Evolutionary conservation across 2,113 vertebrate genomes (phyloP).

Genomic region (Saguinus midas): DNA sequence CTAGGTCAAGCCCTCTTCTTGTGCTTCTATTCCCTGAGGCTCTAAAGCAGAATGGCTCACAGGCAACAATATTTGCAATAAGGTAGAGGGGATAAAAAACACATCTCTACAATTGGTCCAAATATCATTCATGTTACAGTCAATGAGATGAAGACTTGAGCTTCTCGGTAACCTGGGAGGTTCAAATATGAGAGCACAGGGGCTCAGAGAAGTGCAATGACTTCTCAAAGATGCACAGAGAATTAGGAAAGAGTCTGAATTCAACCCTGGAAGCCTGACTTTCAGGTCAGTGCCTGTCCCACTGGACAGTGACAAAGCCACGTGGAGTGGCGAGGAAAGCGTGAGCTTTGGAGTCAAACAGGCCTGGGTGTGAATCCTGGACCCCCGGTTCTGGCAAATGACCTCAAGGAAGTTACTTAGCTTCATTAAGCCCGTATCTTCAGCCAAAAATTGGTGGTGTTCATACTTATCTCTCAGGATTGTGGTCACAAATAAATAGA

Average conservation of each 20-base stretch:
- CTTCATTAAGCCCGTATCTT: not conserved
- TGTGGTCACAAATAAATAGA: not conserved
- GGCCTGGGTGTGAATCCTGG: not conserved
- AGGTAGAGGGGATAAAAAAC: not conserved
- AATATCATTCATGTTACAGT: not conserved
- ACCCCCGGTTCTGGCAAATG: not conserved
- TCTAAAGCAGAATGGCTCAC: not conserved
- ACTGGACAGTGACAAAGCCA: not conserved
- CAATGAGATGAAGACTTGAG: not conserved
- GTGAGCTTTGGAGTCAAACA: not conserved
- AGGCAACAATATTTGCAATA: not conserved
- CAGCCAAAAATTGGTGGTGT: not conserved
- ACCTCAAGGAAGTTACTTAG: not conserved
- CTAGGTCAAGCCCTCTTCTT: not conserved
- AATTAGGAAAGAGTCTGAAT: not conserved
- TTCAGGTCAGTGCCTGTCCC: not conserved
- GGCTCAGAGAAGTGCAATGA: not conserved
- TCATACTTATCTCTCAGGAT: not conserved
- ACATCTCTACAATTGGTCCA: not conserved
- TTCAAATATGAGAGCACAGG: not conserved
- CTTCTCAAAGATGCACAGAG: not conserved
- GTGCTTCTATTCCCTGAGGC: not conserved
- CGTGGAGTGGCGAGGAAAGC: rapidly evolving
- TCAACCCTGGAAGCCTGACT: not conserved
- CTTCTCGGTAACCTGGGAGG: not conserved